Conservation (phyloP, 2,797 vertebrate species). For the Malacoctenus gilli region DNA sequence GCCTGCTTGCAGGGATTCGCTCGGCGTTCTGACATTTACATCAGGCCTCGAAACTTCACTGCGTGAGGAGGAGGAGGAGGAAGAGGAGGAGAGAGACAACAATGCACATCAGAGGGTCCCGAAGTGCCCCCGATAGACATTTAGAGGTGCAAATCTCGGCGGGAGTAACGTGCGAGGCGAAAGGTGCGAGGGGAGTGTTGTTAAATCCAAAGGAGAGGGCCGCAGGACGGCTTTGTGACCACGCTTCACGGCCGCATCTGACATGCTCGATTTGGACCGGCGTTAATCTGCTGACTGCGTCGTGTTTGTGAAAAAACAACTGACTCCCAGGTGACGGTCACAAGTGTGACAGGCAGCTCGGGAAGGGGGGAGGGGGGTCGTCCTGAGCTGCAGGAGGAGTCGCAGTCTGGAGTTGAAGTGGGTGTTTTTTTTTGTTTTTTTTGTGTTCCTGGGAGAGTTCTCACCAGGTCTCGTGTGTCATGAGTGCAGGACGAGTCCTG, state of each 20-base stretch:
- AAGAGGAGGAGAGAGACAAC: neutral
- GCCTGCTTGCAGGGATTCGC: slow-evolving; percentile 53
- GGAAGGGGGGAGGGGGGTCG: slow-evolving; percentile 16
- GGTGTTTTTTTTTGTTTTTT: slow-evolving; percentile 48
- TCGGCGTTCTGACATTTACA: slow-evolving; percentile 54
- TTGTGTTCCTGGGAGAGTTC: slow-evolving; percentile 60
- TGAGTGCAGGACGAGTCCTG: slow-evolving; percentile 73
- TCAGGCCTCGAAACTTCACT: slow-evolving; percentile 12
- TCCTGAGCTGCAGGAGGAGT: slow-evolving; percentile 17
- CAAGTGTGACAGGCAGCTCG: slow-evolving; percentile 30
- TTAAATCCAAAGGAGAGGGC: slow-evolving; percentile 30
- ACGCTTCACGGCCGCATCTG: neutral
- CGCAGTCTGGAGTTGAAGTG: slow-evolving; percentile 21
- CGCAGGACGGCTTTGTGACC: slow-evolving; percentile 19
- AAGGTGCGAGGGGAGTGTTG: slow-evolving; percentile 34
- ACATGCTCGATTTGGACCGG: slow-evolving; percentile 15
- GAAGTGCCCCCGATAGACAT: slow-evolving; percentile 33
- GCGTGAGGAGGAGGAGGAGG: slow-evolving; percentile 15
- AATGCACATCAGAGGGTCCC: slow-evolving; percentile 22
- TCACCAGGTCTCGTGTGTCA: slow-evolving; percentile 64
- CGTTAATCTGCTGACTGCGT: slow-evolving; percentile 28
- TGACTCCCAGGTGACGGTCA: slow-evolving; percentile 56
- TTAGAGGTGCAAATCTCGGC: slow-evolving; percentile 42
- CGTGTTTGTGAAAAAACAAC: slow-evolving; percentile 7
- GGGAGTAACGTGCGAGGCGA: slow-evolving; percentile 41